phyloP scores from a whole-genome alignment of 2,888 invertebrate genomes.

The Hyposoter didymator region DNA sequence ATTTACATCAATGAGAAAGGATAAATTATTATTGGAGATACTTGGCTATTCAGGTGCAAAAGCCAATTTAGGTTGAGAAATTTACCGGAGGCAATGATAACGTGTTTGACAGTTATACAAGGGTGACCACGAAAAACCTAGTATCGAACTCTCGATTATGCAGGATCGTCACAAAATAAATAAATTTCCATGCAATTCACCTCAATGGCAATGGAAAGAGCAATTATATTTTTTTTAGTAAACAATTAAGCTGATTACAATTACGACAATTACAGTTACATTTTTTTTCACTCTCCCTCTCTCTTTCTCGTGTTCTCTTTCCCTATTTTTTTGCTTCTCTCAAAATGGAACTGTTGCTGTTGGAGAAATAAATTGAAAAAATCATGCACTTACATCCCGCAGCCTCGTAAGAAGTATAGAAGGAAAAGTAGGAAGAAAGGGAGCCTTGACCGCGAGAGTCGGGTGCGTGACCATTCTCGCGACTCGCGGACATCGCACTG shows the following conservation, averaged over 20 bases:
- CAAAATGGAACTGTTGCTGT: not conserved
- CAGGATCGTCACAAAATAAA: not conserved
- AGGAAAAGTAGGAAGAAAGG: constrained; percentile 70
- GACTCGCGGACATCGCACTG: constrained; percentile 73
- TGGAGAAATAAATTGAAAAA: not conserved
- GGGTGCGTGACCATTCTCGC: constrained; percentile 76
- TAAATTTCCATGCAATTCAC: not conserved
- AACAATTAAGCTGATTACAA: not conserved
- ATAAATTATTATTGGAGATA: not conserved
- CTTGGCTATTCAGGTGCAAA: not conserved
- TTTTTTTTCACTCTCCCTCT: not conserved
- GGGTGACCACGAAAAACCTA: not conserved
- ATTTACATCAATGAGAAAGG: not conserved
- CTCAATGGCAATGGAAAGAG: not conserved
- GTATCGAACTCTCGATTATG: too few species aligned
- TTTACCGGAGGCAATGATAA: not conserved
- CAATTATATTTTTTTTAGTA: not conserved
- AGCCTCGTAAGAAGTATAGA: constrained; percentile 22
- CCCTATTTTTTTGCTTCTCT: not conserved
- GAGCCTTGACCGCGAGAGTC: constrained; percentile 75
- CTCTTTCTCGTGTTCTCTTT: not conserved
- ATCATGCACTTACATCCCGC: not conserved
- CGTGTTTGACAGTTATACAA: not conserved
- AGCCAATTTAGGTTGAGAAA: not conserved
- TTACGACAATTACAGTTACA: not conserved